Percentiles rank a stretch among this genome's conserved stretches.
phyloP scores from a whole-genome alignment of 1,140 invertebrate genomes.

The Trichomalopsis sarcophagae region DNA sequence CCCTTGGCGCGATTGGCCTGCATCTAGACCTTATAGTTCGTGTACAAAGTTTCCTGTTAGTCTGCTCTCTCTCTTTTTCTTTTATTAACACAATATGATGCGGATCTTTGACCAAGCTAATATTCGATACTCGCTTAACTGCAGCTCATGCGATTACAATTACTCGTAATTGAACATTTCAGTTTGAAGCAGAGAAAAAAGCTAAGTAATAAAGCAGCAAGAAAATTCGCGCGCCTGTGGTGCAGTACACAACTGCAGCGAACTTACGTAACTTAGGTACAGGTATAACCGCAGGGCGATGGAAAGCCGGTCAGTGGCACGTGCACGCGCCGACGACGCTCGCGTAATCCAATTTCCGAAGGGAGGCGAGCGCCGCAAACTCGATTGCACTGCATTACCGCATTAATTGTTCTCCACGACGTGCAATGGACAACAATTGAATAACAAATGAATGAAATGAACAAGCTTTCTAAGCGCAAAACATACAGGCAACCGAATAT shows the following conservation, averaged over 20 bases:
- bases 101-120: too few relatives aligned
- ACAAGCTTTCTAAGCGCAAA: too few relatives aligned
- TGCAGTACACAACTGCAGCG: not conserved
- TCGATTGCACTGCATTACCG: too few relatives aligned
- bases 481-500: not conserved
- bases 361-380: not conserved
- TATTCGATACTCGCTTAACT: too few relatives aligned
- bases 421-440: too few relatives aligned
- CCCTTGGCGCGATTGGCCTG: not conserved
- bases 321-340: slow-evolving; percentile 32
- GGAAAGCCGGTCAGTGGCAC: slow-evolving; percentile 44
- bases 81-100: not conserved
- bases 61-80: not conserved
- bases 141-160: not conserved
- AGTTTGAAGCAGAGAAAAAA: not conserved
- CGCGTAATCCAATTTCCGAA: slow-evolving; percentile 34
- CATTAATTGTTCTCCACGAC: too few relatives aligned
- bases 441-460: too few relatives aligned
- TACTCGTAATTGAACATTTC: not conserved
- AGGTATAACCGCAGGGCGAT: not conserved
- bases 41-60: slow-evolving; percentile 30
- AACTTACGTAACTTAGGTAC: not conserved
- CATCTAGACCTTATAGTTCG: slow-evolving; percentile 1
- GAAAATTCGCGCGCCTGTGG: not conserved
- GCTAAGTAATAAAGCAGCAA: not conserved